Conservation (phyloP, 1,140 invertebrate species). For the Lepidurus arcticus region DNA sequence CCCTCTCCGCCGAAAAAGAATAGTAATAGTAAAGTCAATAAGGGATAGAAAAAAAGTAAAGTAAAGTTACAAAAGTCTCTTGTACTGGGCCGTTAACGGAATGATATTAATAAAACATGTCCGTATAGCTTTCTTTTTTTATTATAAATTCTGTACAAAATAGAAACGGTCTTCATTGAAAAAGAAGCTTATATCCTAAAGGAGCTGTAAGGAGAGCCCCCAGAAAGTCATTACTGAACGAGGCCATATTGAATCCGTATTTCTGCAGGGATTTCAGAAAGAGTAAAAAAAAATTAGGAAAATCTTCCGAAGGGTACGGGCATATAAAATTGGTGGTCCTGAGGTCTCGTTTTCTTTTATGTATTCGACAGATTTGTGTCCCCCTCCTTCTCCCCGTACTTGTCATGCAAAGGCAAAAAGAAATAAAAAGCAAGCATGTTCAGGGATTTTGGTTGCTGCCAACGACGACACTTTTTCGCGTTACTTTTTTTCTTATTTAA, state of each 20-base stretch:
- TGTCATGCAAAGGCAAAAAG: slow-evolving; percentile 6
- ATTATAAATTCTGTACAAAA: background rate
- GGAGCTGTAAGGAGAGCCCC: background rate
- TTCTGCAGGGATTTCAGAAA: background rate
- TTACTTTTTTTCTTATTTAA: no score
- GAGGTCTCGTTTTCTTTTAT: background rate
- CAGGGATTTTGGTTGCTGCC: no score
- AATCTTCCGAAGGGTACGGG: background rate
- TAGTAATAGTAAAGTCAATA: no score
- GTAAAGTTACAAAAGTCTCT: background rate
- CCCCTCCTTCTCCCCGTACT: background rate
- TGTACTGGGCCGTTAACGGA: background rate
- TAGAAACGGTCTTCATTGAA: background rate
- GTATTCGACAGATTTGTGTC: background rate
- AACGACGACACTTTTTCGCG: no score
- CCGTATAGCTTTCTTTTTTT: background rate
- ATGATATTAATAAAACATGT: background rate
- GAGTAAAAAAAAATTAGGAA: background rate
- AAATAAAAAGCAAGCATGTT: background rate
- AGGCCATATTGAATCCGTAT: background rate
- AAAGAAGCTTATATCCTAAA: background rate
- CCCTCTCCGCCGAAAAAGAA: no score
- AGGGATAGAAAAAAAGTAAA: no score
- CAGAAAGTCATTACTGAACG: background rate
- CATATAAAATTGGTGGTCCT: background rate